A percentile compares a stretch with the other conserved stretches of the same genome.
These are phyloP conservation scores for Patella ulyssiponensis DNA, from an alignment of 2,888 invertebrate genomes.

Conservation along the genomic window DNA sequence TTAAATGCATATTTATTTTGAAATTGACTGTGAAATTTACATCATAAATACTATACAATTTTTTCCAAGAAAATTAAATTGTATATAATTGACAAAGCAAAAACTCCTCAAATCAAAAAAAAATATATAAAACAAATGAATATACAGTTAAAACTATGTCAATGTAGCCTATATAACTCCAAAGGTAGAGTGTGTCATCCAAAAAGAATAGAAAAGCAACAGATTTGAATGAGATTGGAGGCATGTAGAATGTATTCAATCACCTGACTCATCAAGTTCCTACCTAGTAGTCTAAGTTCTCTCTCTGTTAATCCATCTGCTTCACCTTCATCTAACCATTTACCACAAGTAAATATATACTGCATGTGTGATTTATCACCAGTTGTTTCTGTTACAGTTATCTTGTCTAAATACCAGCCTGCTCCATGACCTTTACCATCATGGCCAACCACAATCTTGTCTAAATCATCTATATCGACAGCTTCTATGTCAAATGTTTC, in stretches of 20 bases:
- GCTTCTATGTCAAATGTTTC: constrained; percentile 61
- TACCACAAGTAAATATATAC: constrained; percentile 63
- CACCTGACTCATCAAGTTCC: constrained; percentile 9
- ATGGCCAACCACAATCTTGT: constrained; percentile 58
- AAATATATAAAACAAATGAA: too few species aligned
- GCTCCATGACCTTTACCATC: constrained; percentile 65
- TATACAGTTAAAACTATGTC: too few species aligned
- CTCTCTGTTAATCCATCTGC: constrained; percentile 64
- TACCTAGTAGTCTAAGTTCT: constrained; percentile 59
- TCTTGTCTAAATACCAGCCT: constrained; percentile 62
- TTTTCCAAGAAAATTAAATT: too few species aligned
- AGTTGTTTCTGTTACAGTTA: constrained; percentile 52
- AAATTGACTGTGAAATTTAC: too few species aligned
- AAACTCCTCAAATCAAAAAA: too few species aligned
- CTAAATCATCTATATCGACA: constrained; percentile 58
- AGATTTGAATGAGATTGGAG: too few species aligned
- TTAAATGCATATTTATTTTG: too few species aligned
- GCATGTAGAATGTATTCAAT: not conserved
- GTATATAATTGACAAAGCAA: too few species aligned
- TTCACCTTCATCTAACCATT: constrained; percentile 66
- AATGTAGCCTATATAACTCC: too few species aligned
- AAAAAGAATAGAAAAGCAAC: too few species aligned
- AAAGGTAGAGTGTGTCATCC: too few species aligned
- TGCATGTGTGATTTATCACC: constrained; percentile 39
- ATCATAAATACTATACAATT: too few species aligned